Conservation (phyloP, 2,113 vertebrate genomes). For the Triplophysa tibetana region DNA sequence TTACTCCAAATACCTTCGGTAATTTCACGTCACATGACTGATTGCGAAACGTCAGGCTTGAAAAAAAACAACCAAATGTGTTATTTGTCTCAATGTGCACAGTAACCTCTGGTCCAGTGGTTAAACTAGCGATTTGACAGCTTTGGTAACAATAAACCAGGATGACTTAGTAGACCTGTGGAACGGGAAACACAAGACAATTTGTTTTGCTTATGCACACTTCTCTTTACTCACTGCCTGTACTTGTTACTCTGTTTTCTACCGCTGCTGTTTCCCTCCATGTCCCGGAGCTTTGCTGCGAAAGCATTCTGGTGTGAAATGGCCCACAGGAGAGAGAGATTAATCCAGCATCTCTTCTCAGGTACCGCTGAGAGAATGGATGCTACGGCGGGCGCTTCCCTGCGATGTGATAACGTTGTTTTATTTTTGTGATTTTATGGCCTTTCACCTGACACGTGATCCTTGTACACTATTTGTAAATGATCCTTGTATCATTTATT, state of each 20-base stretch:
- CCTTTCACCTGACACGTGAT: no score
- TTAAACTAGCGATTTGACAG: background rate
- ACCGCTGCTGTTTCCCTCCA: background rate
- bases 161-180: background rate
- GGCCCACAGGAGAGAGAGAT: conserved; percentile 28
- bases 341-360: conserved; percentile 26
- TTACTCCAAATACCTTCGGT: background rate
- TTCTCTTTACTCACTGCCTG: background rate
- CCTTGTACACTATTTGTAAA: no score
- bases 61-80: background rate
- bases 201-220: background rate
- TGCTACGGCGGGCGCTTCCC: background rate
- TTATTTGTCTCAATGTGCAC: background rate
- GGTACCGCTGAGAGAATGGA: background rate
- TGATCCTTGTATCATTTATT: no score
- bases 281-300: conserved; percentile 33
- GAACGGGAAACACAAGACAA: background rate
- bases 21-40: no score
- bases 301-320: conserved; percentile 43
- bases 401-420: background rate
- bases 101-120: background rate
- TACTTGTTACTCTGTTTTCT: background rate
- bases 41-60: background rate
- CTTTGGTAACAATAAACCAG: background rate
- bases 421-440: background rate